These are phyloP conservation scores for Phymorhynchus buccinoides DNA, from an alignment of 1,140 invertebrate species.

Conservation along the genomic window DNA sequence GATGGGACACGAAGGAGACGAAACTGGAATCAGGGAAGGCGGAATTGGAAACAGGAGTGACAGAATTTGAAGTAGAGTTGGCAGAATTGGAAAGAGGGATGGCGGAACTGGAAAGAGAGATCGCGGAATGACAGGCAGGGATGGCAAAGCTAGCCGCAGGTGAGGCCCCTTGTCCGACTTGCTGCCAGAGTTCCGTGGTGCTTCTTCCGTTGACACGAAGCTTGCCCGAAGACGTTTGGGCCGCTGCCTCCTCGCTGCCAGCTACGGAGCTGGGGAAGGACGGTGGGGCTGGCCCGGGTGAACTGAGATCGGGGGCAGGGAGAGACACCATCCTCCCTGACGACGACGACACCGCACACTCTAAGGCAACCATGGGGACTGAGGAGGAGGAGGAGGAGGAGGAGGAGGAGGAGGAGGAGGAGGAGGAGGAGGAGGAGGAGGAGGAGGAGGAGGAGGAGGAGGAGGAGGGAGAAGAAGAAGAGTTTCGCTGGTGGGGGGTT, in stretches of 20 bases:
- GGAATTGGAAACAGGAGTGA: too few relatives aligned
- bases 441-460: background rate
- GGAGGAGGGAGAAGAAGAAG: too few relatives aligned
- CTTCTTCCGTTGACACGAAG: too few relatives aligned
- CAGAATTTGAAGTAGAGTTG: too few relatives aligned
- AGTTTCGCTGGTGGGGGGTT: background rate
- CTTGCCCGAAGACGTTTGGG: background rate
- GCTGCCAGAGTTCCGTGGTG: too few relatives aligned
- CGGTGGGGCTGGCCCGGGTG: background rate
- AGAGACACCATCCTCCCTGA: slow-evolving; percentile 2
- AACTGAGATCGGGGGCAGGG: background rate
- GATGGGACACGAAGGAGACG: too few relatives aligned
- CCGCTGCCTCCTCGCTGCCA: background rate
- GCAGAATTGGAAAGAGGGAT: background rate
- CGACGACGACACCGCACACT: background rate
- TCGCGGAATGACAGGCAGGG: background rate
- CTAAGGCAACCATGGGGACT: slow-evolving; percentile 30
- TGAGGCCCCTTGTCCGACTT: too few relatives aligned
- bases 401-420: background rate
- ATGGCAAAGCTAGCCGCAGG: background rate
- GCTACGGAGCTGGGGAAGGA: background rate
- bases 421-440: background rate
- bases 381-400: background rate
- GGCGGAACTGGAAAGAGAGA: background rate
- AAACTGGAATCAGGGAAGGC: too few relatives aligned